Percentiles rank a stretch among this genome's conserved stretches.
Evolutionary conservation across 2,797 vertebrate species (phyloP).

Genomic region (Galaxias olidus): DNA sequence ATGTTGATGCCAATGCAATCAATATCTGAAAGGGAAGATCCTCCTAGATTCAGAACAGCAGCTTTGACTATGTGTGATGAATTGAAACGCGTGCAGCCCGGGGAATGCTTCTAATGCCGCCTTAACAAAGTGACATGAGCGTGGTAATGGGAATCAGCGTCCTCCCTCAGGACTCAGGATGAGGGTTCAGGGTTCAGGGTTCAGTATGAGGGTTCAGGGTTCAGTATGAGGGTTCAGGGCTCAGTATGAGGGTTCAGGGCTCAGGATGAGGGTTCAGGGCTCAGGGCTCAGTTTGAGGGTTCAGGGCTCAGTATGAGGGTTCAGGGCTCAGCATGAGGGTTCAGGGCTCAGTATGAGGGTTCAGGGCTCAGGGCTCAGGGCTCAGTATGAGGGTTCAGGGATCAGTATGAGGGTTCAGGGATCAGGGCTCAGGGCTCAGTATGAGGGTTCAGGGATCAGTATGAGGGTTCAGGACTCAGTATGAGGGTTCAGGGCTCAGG

Average conservation of each 20-base stretch:
- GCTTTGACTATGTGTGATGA: conserved; percentile 21
- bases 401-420: not conserved
- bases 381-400: not conserved
- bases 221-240: not conserved
- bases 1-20: not conserved
- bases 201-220: not conserved
- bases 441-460: not conserved
- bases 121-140: not conserved
- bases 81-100: conserved; percentile 21
- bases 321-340: not conserved
- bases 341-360: not conserved
- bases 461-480: not conserved
- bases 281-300: too few species aligned
- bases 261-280: not conserved
- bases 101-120: not conserved
- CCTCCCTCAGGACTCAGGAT: too few species aligned
- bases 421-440: too few species aligned
- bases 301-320: not conserved
- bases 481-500: not conserved
- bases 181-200: not conserved
- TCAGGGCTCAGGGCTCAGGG: too few species aligned
- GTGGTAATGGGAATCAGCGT: not conserved
- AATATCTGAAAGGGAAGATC: not conserved
- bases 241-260: not conserved
- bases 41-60: not conserved